Percentiles rank a stretch among this genome's conserved stretches.
These are phyloP conservation scores for Phocides pigmalion DNA, from an alignment of 1,140 invertebrate genomes.

Conservation along the genomic window DNA sequence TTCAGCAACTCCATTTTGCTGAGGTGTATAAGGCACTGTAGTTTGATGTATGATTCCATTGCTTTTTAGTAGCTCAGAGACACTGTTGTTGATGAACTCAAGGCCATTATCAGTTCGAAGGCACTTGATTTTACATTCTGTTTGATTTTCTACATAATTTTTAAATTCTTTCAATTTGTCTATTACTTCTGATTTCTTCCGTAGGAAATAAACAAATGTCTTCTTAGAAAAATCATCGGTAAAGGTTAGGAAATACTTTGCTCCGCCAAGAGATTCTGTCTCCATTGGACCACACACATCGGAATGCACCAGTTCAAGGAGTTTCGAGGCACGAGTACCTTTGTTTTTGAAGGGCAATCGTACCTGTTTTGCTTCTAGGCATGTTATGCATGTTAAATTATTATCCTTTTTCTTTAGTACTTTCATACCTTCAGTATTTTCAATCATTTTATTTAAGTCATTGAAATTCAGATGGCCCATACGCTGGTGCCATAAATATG, in stretches of 20 bases:
- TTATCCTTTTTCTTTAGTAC: slow-evolving; percentile 38
- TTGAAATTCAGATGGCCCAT: slow-evolving; percentile 54
- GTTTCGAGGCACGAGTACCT: neutral
- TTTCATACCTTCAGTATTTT: slow-evolving; percentile 39
- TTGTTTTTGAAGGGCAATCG: slow-evolving; percentile 40
- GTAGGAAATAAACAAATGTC: slow-evolving; percentile 62
- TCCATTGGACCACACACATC: slow-evolving; percentile 77
- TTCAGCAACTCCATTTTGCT: slow-evolving; percentile 73
- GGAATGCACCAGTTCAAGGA: slow-evolving; percentile 51
- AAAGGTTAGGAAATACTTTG: slow-evolving; percentile 69
- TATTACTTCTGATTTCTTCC: slow-evolving; percentile 60
- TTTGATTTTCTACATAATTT: slow-evolving; percentile 55
- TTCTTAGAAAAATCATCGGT: slow-evolving; percentile 72
- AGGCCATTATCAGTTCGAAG: slow-evolving; percentile 70
- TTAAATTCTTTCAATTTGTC: slow-evolving; percentile 56
- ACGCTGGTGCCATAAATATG: slow-evolving; percentile 45
- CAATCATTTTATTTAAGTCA: slow-evolving; percentile 40
- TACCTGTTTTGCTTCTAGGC: slow-evolving; percentile 45
- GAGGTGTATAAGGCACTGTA: slow-evolving; percentile 56
- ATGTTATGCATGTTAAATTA: slow-evolving; percentile 44
- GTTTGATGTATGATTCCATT: slow-evolving; percentile 57
- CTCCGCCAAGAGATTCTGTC: slow-evolving; percentile 49
- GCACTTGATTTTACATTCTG: slow-evolving; percentile 44
- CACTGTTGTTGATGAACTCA: slow-evolving; percentile 60
- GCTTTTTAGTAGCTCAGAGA: slow-evolving; percentile 54